Base-by-base conservation (phyloP, 2,888 invertebrate species). In the Camponotus fellah region DNA sequence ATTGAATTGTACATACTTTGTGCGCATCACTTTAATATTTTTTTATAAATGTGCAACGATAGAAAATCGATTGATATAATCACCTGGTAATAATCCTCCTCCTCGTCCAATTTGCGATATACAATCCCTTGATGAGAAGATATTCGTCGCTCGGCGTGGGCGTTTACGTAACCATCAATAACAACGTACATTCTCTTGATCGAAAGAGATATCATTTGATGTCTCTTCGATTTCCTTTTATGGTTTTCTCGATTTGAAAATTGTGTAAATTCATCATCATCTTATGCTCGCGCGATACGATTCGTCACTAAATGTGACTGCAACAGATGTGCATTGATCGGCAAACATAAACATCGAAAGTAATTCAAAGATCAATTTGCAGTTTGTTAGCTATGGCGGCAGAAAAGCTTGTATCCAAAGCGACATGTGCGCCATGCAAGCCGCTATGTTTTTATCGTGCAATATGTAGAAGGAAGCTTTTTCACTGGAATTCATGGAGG, bases 401-500 rank as follows among this genome's bases (percentile, higher is more conserved):
- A 37, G 60, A 71, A 71, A 71, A 49, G 8, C 37, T 5, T 58
- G 32, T 58, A 71, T 21, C 34, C 17, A 37, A 9, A 26, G n/a
- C 60, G 60, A 71, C 72, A 80, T 72, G 79, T 72, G 72, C 32
- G 79, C 60, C 58, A 60, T 79, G 43, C 43, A 46, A 12, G 10
- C 21, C 17, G 21, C 46, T 69, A 69, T 32, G 12, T 69, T 26
- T 69, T 21, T n/a, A 53, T 60, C 46, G 46, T 77, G 56, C 40
- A 69, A 58, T 69, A 79, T 46, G 79, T 46, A 80, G 46, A 46
- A 34, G 34, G 43, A 58, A 37, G 49, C 34, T 46, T 80, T 71
- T 80, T 80, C 72, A 72, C 60, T 49, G 79, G 60, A 60, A 79
- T 37, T 71, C 26, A 26, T 79, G 17, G 46, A 80, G 37, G 79